phyloP scores from a whole-genome alignment of 2,797 vertebrate species.

The Sphenodon punctatus region DNA sequence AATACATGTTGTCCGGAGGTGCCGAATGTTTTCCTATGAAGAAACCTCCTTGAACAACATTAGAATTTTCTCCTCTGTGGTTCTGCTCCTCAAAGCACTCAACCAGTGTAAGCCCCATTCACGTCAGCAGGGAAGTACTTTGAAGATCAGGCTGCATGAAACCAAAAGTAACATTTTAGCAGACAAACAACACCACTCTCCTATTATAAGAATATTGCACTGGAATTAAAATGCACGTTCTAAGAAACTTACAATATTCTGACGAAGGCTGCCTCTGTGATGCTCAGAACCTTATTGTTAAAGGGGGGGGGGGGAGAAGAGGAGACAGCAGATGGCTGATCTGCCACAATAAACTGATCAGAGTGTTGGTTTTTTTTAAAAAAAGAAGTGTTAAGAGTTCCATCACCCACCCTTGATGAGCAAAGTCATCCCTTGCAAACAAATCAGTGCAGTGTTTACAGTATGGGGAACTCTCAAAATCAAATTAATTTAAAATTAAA shows the following conservation, averaged over 20 bases:
- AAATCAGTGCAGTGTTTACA: neutral
- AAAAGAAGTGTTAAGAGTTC: neutral
- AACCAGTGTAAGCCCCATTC: too few relatives aligned
- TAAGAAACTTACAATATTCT: neutral
- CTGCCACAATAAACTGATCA: neutral
- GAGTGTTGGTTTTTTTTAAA: neutral
- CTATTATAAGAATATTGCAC: neutral
- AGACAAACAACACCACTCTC: neutral
- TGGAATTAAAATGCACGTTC: neutral
- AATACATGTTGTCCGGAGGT: too few relatives aligned
- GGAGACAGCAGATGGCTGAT: neutral
- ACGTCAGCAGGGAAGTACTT: too few relatives aligned
- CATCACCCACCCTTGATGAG: neutral
- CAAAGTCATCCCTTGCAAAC: fast-evolving
- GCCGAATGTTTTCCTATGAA: neutral
- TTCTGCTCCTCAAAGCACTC: too few relatives aligned
- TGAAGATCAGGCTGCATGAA: too few relatives aligned
- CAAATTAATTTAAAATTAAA: too few relatives aligned
- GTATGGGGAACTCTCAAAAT: too few relatives aligned
- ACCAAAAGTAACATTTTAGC: too few relatives aligned
- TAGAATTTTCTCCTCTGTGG: neutral
- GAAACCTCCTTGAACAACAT: neutral
- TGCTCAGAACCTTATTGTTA: neutral
- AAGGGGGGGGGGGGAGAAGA: neutral
- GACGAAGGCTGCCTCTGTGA: neutral